A percentile compares a stretch with the other conserved stretches of the same genome.
Conservation (phyloP, 2,888 invertebrate genomes). For the Carterocephalus palaemon region DNA sequence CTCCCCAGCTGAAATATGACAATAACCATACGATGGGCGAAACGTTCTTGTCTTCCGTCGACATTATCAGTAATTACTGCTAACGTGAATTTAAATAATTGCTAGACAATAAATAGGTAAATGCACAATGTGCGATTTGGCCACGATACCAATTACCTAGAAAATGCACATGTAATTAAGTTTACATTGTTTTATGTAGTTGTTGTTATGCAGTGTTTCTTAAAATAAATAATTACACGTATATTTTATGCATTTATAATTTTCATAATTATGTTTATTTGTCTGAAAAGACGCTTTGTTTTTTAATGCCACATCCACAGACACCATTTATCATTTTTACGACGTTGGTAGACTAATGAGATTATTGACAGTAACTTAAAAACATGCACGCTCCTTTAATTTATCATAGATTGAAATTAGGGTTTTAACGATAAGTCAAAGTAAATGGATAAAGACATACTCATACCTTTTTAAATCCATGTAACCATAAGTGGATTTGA, state of each 20-base stretch:
- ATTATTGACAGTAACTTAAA: slow-evolving; percentile 10
- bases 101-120: slow-evolving; percentile 39
- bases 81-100: slow-evolving; percentile 37
- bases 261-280: slow-evolving; percentile 3
- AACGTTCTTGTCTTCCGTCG: slow-evolving; percentile 12
- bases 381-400: slow-evolving; percentile 2
- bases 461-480: slow-evolving; percentile 2
- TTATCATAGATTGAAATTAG: slow-evolving; percentile 9
- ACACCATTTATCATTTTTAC: slow-evolving; percentile 2
- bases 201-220: no score
- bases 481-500: no score
- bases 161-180: slow-evolving; percentile 32
- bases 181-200: slow-evolving; percentile 26
- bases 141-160: slow-evolving; percentile 45
- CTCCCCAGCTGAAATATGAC: no score
- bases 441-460: not conserved
- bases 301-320: not conserved
- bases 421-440: not conserved
- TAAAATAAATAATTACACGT: slow-evolving; percentile 1
- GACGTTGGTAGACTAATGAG: slow-evolving; percentile 14
- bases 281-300: slow-evolving; percentile 8
- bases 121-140: slow-evolving; percentile 41
- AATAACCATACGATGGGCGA: no score
- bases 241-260: not conserved
- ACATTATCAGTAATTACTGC: slow-evolving; percentile 37